These are phyloP conservation scores for Cephalopholis sonnerati DNA, from an alignment of 2,113 vertebrate genomes.

Conservation along the genomic window DNA sequence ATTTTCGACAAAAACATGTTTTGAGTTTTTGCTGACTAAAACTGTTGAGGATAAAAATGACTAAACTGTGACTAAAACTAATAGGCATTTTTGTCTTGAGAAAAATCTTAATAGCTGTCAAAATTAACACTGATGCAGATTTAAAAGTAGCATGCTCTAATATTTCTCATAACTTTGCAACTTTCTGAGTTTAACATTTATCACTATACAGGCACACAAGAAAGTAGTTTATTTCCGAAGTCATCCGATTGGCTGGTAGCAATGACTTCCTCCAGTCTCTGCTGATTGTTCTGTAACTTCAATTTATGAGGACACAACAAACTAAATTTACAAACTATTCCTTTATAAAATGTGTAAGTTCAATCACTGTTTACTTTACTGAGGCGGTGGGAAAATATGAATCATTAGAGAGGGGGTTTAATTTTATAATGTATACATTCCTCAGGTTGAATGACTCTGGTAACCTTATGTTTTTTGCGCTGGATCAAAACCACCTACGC, in stretches of 20 bases:
- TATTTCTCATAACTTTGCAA: background rate
- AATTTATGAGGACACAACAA: background rate
- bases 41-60: no score
- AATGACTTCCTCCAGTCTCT: background rate
- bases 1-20: no score
- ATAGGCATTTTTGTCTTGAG: no score
- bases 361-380: background rate
- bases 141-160: background rate
- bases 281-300: background rate
- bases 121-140: background rate
- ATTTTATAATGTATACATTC: background rate
- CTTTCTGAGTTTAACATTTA: background rate
- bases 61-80: no score
- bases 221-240: background rate
- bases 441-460: background rate
- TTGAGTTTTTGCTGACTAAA: no score
- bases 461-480: background rate
- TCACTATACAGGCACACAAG: no score
- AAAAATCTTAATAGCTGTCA: no score
- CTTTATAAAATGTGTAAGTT: background rate
- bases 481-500: slow-evolving; percentile 1
- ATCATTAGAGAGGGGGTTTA: background rate
- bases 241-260: no score
- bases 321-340: background rate
- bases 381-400: background rate